phyloP scores from a whole-genome alignment of 2,797 vertebrate species.

The Simalia tracyae region DNA sequence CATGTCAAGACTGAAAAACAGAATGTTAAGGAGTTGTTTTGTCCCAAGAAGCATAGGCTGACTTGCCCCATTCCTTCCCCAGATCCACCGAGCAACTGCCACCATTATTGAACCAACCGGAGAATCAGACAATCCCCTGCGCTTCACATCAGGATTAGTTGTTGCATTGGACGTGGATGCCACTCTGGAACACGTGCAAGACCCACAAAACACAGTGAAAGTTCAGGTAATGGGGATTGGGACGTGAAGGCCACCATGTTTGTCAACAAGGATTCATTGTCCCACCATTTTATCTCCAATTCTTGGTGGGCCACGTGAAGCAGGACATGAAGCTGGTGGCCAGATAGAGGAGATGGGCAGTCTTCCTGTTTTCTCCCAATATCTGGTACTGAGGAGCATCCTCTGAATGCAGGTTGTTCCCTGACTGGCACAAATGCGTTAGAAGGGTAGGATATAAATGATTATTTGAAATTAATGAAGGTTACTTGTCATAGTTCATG shows the following conservation, averaged over 20 bases:
- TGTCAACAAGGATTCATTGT: too few species aligned
- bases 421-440: too few species aligned
- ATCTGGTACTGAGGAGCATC: neutral
- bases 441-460: too few species aligned
- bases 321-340: neutral
- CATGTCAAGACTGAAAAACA: too few species aligned
- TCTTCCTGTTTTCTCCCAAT: neutral
- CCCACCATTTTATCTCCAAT: neutral
- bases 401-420: neutral
- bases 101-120: conserved; percentile 93
- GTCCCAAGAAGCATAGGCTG: neutral
- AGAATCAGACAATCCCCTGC: conserved; percentile 93
- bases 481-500: too few species aligned
- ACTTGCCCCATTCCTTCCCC: conserved; percentile 21
- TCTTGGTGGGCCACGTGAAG: neutral
- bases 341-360: neutral
- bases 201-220: conserved; percentile 89
- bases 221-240: conserved; percentile 83
- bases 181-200: conserved; percentile 89
- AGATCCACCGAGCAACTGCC: conserved; percentile 90
- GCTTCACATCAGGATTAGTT: conserved; percentile 91
- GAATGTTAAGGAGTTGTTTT: neutral
- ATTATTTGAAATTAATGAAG: too few species aligned
- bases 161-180: conserved; percentile 93
- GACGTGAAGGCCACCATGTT: neutral